These are phyloP conservation scores for Alloscopus bannaensis DNA, from an alignment of 2,888 invertebrate species.

Conservation along the genomic window DNA sequence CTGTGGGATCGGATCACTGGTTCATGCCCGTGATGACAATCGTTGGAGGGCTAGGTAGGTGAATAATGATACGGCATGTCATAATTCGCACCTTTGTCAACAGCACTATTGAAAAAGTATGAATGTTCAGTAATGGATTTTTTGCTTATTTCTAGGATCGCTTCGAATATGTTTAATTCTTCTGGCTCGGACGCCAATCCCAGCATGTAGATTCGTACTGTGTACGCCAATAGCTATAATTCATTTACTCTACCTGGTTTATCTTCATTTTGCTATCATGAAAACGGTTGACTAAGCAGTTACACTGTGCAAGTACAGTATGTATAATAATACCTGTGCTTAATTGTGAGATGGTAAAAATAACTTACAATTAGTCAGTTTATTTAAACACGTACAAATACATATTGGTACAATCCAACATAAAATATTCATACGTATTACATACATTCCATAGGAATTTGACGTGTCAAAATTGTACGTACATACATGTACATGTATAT, in stretches of 20 bases:
- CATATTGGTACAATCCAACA: too few relatives aligned
- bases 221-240: constrained; percentile 76
- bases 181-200: constrained; percentile 76
- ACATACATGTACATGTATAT: neutral
- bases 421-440: neutral
- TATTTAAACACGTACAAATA: too few relatives aligned
- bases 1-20: constrained; percentile 76
- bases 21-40: constrained; percentile 77
- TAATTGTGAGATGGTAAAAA: too few relatives aligned
- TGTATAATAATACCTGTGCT: too few relatives aligned
- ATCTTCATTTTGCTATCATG: constrained; percentile 78
- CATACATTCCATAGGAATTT: neutral
- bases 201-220: constrained; percentile 77
- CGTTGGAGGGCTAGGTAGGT: constrained; percentile 76
- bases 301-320: too few relatives aligned
- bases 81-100: too few relatives aligned
- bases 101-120: too few relatives aligned
- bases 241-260: constrained; percentile 78
- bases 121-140: too few relatives aligned
- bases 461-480: neutral
- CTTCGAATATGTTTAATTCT: constrained; percentile 77
- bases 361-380: too few relatives aligned
- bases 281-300: constrained; percentile 53
- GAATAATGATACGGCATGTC: neutral
- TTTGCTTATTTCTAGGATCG: constrained; percentile 73